phyloP scores from a whole-genome alignment of 64 coral and sea anemone species.

The Montipora capricornis region DNA sequence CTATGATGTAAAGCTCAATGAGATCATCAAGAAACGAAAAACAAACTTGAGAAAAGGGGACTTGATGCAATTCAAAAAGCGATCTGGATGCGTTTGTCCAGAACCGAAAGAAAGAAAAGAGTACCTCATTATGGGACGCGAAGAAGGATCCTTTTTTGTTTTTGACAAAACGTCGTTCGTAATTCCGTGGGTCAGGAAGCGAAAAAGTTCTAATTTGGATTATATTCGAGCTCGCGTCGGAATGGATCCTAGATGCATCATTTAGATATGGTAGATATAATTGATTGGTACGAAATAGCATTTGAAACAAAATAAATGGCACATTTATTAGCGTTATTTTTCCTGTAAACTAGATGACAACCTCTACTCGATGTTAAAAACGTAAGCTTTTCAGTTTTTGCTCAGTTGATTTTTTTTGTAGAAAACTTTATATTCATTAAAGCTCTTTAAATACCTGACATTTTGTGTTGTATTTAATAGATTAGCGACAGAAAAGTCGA shows the following conservation, averaged over 20 bases:
- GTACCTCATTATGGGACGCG: slow-evolving; percentile 52
- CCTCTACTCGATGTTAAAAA: too few relatives aligned
- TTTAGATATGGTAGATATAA: not conserved
- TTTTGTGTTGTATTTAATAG: too few relatives aligned
- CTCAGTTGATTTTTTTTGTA: not conserved
- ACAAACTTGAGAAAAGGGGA: slow-evolving; percentile 29
- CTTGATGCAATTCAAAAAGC: slow-evolving; percentile 57
- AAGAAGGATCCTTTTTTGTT: slow-evolving; percentile 36
- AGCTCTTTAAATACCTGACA: not conserved
- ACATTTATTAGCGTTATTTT: too few relatives aligned
- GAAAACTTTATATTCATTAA: not conserved
- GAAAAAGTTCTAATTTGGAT: slow-evolving; percentile 12
- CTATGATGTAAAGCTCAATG: slow-evolving; percentile 13
- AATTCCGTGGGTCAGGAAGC: slow-evolving; percentile 56
- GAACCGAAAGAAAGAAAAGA: slow-evolving; percentile 14
- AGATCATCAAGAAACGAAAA: slow-evolving; percentile 47
- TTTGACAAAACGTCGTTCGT: slow-evolving; percentile 46
- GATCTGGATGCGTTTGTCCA: slow-evolving; percentile 52
- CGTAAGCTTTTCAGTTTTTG: not conserved
- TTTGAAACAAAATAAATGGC: not conserved
- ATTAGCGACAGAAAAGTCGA: not conserved
- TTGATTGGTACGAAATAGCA: too few relatives aligned
- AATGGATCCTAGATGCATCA: not conserved
- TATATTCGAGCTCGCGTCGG: slow-evolving; percentile 25
- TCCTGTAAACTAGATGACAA: too few relatives aligned